Base-by-base conservation (phyloP, 2,888 invertebrate species). In the Leucophenga maculata region DNA sequence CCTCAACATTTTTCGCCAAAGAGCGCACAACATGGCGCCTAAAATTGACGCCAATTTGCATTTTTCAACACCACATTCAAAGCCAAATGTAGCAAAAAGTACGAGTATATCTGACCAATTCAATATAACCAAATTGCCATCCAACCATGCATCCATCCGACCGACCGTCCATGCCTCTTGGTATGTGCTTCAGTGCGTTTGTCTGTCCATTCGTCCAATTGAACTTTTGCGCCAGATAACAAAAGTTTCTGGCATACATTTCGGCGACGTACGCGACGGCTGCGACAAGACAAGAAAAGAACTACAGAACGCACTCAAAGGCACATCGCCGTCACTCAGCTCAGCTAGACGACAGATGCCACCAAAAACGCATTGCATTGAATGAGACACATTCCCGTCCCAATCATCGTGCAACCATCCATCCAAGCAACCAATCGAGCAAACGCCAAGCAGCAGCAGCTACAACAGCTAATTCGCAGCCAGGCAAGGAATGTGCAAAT, bases 191-290 rank as follows among this genome's bases (percentile, higher is more conserved):
- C 11, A 39, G 39, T 39, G 39, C 39, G 39, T 39, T 11, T 39
- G 39, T 39, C 39, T 39, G 18, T 16, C 50, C 16, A 13, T 50
- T n/a, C 16, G 18, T n/a, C 18, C 16, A 50, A 50, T 50, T 50
- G 50, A 50, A 64, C 62, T 64, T 64, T 64, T 48, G 62, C 46
- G 62, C 62, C 62, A 64, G 62, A 64, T 46, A 59, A 46, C 48
- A 48, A 64, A 64, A 13, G 46, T 46, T 16, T n/a, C 50, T 50
- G 50, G 50, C 59, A 60, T 60, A 31, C 32, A 32, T 31, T 32
- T 60, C 6, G 31, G 11, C 59, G 32, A 31, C n/a, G n/a, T n/a
- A n/a, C n/a, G 57, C 8, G 57, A 26, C 26, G 26, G 26, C 26
- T 3, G 22, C 9, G 32, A 60, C 59, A 32, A 39, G 6, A 60